Evolutionary conservation across 2,888 invertebrate genomes (phyloP), one percentile per base, ranked within the genome.

Genomic region (Drosophila emarginata): DNA sequence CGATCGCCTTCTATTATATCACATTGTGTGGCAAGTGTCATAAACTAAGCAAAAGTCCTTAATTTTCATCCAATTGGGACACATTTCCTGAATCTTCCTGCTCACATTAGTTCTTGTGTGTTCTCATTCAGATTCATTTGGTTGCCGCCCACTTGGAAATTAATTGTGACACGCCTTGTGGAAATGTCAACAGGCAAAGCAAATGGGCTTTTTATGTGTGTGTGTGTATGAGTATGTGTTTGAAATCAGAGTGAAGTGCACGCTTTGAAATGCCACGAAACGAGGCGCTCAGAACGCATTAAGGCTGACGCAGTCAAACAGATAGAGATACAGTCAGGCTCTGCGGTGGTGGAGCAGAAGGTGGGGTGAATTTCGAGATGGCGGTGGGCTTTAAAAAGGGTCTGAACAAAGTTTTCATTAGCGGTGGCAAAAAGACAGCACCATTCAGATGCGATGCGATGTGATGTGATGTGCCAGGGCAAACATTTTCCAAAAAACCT

Each of bases 381-480:
- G 0, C 73, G 77, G 69, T 70, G 72, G 72, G 64, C 77, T 81
- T 81, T 15, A 45, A 45, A 80, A 81, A 81, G 76, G 78, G 82
- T 77, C 84, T 84, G 80, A 80, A 79, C 84, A 76, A 81, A 82
- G 76, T 82, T 82, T 82, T 82, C 82, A 82, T 82, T 82, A 84
- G 84, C 67, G 77, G 70, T 79, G 66, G 69, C 60, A 74, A 64
- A 70, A 62, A 63, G 75, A 59, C 59, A 67, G 59, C 58, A 59
- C 45, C 54, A 51, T 60, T 60, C 50, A 52, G 50, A 59, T 23
- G 54, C 50, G 54, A 39, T 15, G 11, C 14, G 23, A 11, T 39
- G 5, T 15, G 61, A 37, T 32, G 14, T n/a, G 45, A 7, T 37
- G 32, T 36, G 6, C 32, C 62, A 65, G 72, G 72, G 72, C 77